Percentiles rank a stretch among this genome's conserved stretches.
phyloP scores from a whole-genome alignment of 2,797 vertebrate genomes.

The Pseudotriccus pelzelni region DNA sequence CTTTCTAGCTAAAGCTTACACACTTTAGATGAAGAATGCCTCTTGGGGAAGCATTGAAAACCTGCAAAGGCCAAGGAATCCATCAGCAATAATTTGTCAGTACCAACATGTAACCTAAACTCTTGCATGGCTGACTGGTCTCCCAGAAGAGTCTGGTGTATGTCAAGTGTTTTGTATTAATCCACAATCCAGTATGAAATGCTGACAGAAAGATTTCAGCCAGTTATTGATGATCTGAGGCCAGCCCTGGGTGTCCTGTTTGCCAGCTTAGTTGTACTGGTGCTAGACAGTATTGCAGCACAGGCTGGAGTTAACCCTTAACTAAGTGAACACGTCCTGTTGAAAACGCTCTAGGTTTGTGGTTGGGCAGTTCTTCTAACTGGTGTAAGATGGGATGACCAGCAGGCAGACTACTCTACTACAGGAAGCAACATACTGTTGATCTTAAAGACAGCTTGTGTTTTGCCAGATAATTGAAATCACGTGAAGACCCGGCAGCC shows the following conservation, averaged over 20 bases:
- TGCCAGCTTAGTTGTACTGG: neutral
- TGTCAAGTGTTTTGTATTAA: neutral
- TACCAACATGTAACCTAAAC: neutral
- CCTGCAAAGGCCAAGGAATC: slow-evolving; percentile 10
- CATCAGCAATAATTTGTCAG: neutral
- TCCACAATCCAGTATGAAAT: neutral
- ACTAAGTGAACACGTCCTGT: neutral
- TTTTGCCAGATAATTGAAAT: neutral
- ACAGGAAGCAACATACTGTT: neutral
- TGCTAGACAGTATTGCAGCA: neutral
- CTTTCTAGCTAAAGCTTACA: neutral
- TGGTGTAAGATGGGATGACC: neutral
- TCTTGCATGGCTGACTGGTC: neutral
- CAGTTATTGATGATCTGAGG: neutral
- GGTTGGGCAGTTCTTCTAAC: neutral
- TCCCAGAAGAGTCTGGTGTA: neutral
- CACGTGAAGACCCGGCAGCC: neutral
- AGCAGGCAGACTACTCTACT: neutral
- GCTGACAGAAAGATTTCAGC: neutral
- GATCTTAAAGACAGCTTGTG: neutral
- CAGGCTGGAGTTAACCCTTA: neutral
- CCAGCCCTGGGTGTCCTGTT: neutral
- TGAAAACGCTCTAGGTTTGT: neutral
- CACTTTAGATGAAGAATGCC: neutral
- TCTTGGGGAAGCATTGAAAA: neutral